phyloP scores from a whole-genome alignment of 2,797 vertebrate species.

The Enoplosus armatus region DNA sequence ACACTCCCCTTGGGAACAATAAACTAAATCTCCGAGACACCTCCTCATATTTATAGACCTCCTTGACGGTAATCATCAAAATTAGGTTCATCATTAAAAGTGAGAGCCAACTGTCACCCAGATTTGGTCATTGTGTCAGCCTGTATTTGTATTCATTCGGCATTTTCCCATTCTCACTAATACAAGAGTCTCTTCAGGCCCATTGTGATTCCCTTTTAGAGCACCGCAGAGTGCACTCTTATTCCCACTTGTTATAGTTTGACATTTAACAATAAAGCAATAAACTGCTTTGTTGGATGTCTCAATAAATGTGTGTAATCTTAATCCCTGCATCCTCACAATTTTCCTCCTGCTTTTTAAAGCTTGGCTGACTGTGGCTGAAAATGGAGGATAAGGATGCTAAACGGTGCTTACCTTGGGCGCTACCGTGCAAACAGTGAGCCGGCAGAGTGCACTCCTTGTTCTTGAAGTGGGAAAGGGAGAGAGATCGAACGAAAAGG shows the following conservation, averaged over 20 bases:
- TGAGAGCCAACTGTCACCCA: not conserved
- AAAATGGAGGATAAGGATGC: slow-evolving; percentile 53
- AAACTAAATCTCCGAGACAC: not conserved
- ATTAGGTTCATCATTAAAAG: slow-evolving; percentile 6
- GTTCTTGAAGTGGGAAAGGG: slow-evolving; percentile 34
- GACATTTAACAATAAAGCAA: slow-evolving; percentile 35
- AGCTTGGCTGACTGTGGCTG: slow-evolving; percentile 28
- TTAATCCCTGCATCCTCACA: slow-evolving; percentile 27
- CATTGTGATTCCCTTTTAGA: slow-evolving; percentile 23
- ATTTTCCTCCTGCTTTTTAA: slow-evolving; percentile 27
- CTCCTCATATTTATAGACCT: slow-evolving; percentile 15
- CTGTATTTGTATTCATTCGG: slow-evolving; percentile 44
- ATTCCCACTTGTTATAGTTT: slow-evolving; percentile 30
- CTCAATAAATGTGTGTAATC: slow-evolving; percentile 45
- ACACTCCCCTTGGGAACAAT: not conserved
- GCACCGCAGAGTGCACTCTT: slow-evolving; percentile 36
- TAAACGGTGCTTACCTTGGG: slow-evolving; percentile 54
- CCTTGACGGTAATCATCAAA: slow-evolving; percentile 1
- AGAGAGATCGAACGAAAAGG: slow-evolving; percentile 20
- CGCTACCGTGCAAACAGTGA: slow-evolving; percentile 21
- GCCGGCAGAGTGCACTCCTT: slow-evolving; percentile 37
- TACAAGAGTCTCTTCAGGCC: slow-evolving; percentile 47
- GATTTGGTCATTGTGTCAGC: not conserved
- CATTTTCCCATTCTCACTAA: slow-evolving; percentile 20
- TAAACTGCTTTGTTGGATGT: slow-evolving; percentile 39